Evolutionary conservation across 2,113 vertebrate species (phyloP).

Genomic region (Gnathonemus echidnorhynchus): DNA sequence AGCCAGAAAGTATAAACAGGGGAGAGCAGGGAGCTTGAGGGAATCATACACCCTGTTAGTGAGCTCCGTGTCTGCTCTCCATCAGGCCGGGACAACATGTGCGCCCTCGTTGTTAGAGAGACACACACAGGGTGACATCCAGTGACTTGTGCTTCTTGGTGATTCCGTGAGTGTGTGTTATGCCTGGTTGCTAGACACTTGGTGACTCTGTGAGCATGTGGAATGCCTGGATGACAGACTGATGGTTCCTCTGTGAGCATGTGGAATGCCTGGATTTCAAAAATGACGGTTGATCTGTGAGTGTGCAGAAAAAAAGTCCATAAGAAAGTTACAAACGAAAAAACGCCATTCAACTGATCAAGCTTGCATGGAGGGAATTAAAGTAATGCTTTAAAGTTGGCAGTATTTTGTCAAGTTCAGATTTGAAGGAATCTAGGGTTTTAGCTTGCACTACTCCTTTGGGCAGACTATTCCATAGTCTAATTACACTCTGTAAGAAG

Average conservation of each 20-base stretch:
- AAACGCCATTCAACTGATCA: not conserved
- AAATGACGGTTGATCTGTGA: not conserved
- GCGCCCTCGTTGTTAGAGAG: not conserved
- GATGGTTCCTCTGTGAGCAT: not conserved
- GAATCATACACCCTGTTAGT: not conserved
- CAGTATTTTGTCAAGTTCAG: not conserved
- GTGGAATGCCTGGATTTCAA: not conserved
- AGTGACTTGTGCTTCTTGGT: not conserved
- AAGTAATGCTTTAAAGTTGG: not conserved
- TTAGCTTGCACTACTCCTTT: no score
- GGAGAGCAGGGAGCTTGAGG: not conserved
- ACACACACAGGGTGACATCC: slow-evolving; percentile 1
- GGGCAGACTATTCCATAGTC: no score
- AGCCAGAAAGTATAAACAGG: not conserved
- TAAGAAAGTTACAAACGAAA: not conserved
- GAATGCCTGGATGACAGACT: not conserved
- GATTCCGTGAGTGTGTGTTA: not conserved
- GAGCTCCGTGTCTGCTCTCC: not conserved
- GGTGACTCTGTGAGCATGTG: not conserved
- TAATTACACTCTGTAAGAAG: no score
- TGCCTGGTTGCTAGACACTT: not conserved
- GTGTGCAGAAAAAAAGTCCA: not conserved
- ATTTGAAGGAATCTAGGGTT: no score
- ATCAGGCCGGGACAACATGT: not conserved
- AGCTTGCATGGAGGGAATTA: not conserved